Conservation (phyloP, 2,888 invertebrate genomes). For the Teleiodes luculella region DNA sequence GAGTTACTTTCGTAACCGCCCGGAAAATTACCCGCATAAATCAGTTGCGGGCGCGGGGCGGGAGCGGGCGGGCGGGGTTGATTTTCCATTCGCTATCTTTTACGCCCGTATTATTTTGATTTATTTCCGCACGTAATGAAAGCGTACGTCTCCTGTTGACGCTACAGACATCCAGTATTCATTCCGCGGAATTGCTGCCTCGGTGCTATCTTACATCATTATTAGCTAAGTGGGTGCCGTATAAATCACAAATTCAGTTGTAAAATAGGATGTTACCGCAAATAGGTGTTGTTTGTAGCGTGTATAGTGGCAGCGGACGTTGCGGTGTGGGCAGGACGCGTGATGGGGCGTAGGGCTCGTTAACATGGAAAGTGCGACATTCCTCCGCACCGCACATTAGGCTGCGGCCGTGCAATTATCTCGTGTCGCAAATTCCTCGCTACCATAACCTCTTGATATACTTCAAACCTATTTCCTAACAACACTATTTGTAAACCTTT, state of each 20-base stretch:
- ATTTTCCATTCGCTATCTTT: conserved; percentile 77
- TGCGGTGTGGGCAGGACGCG: conserved; percentile 47
- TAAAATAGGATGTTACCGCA: conserved; percentile 59
- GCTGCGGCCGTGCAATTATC: conserved; percentile 58
- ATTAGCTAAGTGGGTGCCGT: conserved; percentile 47
- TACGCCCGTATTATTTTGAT: conserved; percentile 75
- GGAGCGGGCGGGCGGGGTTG: conserved; percentile 45
- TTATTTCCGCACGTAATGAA: conserved; percentile 73
- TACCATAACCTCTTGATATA: background rate
- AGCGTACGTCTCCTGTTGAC: conserved; percentile 70
- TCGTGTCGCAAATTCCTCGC: conserved; percentile 24
- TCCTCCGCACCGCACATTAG: conserved; percentile 65
- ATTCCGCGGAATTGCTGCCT: conserved; percentile 47
- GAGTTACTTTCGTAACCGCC: conserved; percentile 74
- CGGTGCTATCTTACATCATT: conserved; percentile 40
- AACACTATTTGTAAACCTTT: background rate
- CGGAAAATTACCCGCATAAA: conserved; percentile 76
- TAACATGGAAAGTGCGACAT: conserved; percentile 64
- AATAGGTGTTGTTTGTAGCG: conserved; percentile 57
- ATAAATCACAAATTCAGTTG: conserved; percentile 53
- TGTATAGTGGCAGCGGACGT: conserved; percentile 55
- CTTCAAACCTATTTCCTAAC: background rate
- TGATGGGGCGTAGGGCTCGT: conserved; percentile 56
- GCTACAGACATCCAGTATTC: conserved; percentile 56
- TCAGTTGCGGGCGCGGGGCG: conserved; percentile 45